Base-by-base conservation (phyloP, 2,888 invertebrate genomes). In the Atethmia centrago region DNA sequence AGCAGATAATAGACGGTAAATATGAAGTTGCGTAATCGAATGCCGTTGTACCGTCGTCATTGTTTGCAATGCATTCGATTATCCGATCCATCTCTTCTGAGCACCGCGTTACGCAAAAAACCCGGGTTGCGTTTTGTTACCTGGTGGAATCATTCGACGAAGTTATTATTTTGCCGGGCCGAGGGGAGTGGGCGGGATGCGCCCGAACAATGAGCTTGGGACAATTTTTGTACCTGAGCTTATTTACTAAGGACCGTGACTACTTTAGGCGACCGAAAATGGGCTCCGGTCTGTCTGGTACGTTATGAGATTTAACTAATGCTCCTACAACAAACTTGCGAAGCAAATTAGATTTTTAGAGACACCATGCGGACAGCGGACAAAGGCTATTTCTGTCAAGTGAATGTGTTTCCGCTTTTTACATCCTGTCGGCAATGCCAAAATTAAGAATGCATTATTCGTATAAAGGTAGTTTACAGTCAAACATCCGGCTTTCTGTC, bases 401-500 rank as follows among this genome's bases (percentile, higher is more conserved):
- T 90, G 89, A 92, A 92, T 90, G 89, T 90, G 90, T 90, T 95
- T 95, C 95, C 95, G 94, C 88, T 85, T 88, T 83, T 85, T 87
- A 89, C 92, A 92, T 93, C 92, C 93, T 92, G 92, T 91, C 90
- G 88, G 91, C 86, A 83, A 81, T 78, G 88, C 85, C 85, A 89
- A 92, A 90, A 93, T 93, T 91, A 92, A 91, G 90, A 90, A 91
- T 92, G 89, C 87, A 90, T 91, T 91, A 91, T 88, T 89, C 90
- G 89, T 84, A 93, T 92, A 93, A 93, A 92, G 91, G 88, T 88
- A 93, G 95, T 94, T 94, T 93, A 91, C 91, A 92, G 88, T 92
- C 91, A 94, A 94, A 95, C 95, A 95, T 96, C 95, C 95, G 95
- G 95, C 93, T 95, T 93, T 92, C 88, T 85, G 87, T 86, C 87